These are phyloP conservation scores for Galerucella calmariensis DNA, from an alignment of 2,888 invertebrate species.

Conservation along the genomic window DNA sequence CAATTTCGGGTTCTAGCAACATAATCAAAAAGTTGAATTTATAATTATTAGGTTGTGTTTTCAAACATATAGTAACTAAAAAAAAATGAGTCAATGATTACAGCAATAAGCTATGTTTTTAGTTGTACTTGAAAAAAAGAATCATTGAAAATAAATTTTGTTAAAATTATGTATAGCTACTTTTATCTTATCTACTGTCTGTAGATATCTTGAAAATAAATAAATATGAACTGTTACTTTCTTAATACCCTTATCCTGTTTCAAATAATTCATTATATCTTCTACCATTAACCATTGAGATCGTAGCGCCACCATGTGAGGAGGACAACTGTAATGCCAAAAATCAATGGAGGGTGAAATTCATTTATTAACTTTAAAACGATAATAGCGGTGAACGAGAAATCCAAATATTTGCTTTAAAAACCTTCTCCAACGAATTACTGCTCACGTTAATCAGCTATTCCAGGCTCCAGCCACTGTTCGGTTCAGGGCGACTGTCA, in stretches of 20 bases:
- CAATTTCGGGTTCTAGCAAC: conserved; percentile 1
- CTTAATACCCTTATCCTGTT: conserved; percentile 15
- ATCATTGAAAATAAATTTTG: conserved; percentile 26
- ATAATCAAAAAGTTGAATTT: conserved; percentile 37
- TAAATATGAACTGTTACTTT: conserved; percentile 38
- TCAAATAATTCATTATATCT: not conserved
- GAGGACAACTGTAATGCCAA: too few relatives aligned
- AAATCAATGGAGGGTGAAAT: too few relatives aligned
- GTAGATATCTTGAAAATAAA: conserved; percentile 36
- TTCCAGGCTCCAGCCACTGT: too few relatives aligned
- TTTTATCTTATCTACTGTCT: conserved; percentile 33
- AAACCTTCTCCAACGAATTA: too few relatives aligned
- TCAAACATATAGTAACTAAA: conserved; percentile 33
- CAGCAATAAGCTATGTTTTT: conserved; percentile 43
- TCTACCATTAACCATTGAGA: not conserved
- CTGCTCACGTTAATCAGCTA: too few relatives aligned
- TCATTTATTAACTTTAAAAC: too few relatives aligned
- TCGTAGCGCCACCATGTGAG: too few relatives aligned
- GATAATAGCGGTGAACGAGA: too few relatives aligned
- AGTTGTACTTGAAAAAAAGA: conserved; percentile 22
- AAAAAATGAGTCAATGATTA: conserved; percentile 43
- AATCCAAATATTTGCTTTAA: too few relatives aligned
- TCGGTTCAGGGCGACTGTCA: too few relatives aligned
- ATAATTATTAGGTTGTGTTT: conserved; percentile 38
- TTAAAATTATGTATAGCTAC: conserved; percentile 35